Evolutionary conservation across 2,797 vertebrate genomes (phyloP).

Genomic region (Heliangelus exortis): DNA sequence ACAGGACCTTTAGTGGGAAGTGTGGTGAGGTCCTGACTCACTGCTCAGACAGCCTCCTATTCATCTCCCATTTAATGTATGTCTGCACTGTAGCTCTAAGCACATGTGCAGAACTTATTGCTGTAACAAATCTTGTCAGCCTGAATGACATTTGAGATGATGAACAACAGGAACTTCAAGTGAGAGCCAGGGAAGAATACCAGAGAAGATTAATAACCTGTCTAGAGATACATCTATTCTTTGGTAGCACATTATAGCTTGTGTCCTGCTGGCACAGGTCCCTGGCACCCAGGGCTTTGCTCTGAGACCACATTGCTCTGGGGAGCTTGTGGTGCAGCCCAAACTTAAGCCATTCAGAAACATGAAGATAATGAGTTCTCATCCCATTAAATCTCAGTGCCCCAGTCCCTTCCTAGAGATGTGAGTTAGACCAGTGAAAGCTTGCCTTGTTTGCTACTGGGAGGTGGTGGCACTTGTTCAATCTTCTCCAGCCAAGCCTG

Average conservation of each 20-base stretch:
- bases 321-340: neutral
- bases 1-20: neutral
- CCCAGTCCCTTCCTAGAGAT: neutral
- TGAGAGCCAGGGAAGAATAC: neutral
- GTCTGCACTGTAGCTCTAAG: neutral
- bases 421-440: neutral
- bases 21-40: slow-evolving; percentile 4
- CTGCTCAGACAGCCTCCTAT: neutral
- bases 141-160: neutral
- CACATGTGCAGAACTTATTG: neutral
- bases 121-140: neutral
- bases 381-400: neutral
- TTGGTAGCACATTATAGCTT: rapidly evolving
- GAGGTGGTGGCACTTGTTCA: neutral
- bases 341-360: rapidly evolving
- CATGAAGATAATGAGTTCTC: neutral
- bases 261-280: neutral
- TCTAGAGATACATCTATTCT: neutral
- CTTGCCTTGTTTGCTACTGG: neutral
- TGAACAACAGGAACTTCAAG: neutral
- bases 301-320: rapidly evolving
- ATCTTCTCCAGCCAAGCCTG: slow-evolving; percentile 1
- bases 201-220: neutral
- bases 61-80: neutral
- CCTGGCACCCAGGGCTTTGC: neutral